phyloP scores from a whole-genome alignment of 2,888 invertebrate species.

The Thymelicus sylvestris region DNA sequence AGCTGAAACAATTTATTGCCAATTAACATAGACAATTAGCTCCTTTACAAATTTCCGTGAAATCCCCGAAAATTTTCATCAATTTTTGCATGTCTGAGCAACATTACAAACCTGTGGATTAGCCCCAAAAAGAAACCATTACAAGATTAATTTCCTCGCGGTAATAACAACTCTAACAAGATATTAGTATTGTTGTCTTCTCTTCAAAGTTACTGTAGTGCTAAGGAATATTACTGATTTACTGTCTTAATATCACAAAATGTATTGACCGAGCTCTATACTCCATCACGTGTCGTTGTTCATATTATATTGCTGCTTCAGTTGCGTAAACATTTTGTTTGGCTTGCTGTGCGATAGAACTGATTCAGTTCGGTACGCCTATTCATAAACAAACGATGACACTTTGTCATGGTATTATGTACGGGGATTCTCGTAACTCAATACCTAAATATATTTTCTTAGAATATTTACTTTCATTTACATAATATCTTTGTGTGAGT shows the following conservation, averaged over 20 bases:
- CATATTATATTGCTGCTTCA: conserved; percentile 29
- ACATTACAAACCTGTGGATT: conserved; percentile 1
- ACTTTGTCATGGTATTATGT: too few relatives aligned
- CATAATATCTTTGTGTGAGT: too few relatives aligned
- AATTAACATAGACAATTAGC: too few relatives aligned
- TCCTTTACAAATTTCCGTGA: too few relatives aligned
- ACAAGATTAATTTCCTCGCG: too few relatives aligned
- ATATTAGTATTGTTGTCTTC: conserved; percentile 33
- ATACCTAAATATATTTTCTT: too few relatives aligned
- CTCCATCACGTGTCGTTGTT: conserved; percentile 27
- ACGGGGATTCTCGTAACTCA: too few relatives aligned
- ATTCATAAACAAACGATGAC: too few relatives aligned
- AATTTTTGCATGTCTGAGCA: too few relatives aligned
- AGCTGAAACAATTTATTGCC: too few relatives aligned
- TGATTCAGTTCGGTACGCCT: neutral
- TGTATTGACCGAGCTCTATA: conserved; percentile 55
- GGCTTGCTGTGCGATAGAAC: neutral
- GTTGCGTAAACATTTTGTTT: conserved; percentile 28
- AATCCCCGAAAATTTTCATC: too few relatives aligned
- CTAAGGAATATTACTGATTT: conserved; percentile 59
- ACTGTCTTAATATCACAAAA: conserved; percentile 61
- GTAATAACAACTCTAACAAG: conserved; percentile 16
- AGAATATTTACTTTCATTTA: too few relatives aligned
- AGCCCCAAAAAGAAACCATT: neutral
- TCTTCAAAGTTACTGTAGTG: conserved; percentile 55